phyloP scores from a whole-genome alignment of 2,797 vertebrate species.

The Ispidina picta region DNA sequence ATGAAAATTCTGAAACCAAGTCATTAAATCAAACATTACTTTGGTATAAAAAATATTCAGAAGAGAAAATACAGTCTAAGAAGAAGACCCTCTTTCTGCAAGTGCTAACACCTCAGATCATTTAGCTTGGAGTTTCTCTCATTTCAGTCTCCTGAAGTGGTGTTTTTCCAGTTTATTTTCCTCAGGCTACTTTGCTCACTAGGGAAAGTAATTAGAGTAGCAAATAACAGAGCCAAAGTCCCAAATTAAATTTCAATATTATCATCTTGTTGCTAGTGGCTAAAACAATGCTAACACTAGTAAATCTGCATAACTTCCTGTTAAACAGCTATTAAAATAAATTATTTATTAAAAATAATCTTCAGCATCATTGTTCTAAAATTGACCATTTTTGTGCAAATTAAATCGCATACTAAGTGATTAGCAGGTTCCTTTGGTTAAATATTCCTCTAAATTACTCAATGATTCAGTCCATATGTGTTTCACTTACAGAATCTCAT shows the following conservation, averaged over 20 bases:
- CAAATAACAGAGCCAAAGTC: slow-evolving; percentile 61
- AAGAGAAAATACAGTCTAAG: slow-evolving; percentile 25
- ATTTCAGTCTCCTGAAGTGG: slow-evolving; percentile 19
- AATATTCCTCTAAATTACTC: not conserved
- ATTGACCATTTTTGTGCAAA: not conserved
- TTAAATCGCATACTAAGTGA: not conserved
- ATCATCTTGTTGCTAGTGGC: slow-evolving; percentile 53
- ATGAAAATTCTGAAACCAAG: not conserved
- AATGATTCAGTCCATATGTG: not conserved
- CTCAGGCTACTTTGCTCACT: slow-evolving; percentile 34
- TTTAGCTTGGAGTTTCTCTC: slow-evolving; percentile 41
- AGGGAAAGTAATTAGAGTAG: slow-evolving; percentile 67
- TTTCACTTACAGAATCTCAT: not conserved
- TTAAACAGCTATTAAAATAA: slow-evolving; percentile 53
- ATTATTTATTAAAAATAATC: slow-evolving; percentile 50
- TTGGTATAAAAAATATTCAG: slow-evolving; percentile 9
- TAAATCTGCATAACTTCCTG: slow-evolving; percentile 40
- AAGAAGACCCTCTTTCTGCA: not conserved
- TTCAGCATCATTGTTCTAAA: slow-evolving; percentile 1
- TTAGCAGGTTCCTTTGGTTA: not conserved
- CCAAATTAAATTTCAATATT: slow-evolving; percentile 72
- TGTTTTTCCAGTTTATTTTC: slow-evolving; percentile 45
- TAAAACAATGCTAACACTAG: slow-evolving; percentile 51
- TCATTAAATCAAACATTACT: slow-evolving; percentile 13
- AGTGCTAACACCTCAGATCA: not conserved